These are phyloP conservation scores for Dromas ardeola DNA, from an alignment of 2,113 vertebrate species.

Conservation along the genomic window DNA sequence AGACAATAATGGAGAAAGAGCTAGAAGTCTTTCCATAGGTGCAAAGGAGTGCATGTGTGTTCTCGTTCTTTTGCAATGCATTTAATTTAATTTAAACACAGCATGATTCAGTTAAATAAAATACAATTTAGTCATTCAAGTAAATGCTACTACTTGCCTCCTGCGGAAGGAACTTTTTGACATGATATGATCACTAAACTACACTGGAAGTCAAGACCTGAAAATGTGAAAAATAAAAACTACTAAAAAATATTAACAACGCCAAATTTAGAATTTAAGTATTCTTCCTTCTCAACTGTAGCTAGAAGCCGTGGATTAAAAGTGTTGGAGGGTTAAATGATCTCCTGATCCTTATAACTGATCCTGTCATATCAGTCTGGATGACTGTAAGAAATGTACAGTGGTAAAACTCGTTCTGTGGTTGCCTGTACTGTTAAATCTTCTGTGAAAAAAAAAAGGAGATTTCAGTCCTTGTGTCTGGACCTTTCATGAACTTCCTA, in stretches of 20 bases:
- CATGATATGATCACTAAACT: neutral
- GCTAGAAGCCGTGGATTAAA: neutral
- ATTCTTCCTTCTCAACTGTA: neutral
- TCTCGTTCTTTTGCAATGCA: neutral
- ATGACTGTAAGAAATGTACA: neutral
- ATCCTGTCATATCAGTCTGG: neutral
- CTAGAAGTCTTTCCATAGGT: neutral
- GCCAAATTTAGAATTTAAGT: neutral
- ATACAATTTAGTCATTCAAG: neutral
- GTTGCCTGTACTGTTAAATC: neutral
- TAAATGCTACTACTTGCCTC: neutral
- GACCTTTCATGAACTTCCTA: neutral
- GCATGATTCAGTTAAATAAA: neutral
- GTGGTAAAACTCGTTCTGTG: neutral
- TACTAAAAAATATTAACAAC: neutral
- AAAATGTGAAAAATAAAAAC: neutral
- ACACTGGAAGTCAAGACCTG: neutral
- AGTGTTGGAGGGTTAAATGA: neutral
- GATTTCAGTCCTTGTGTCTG: neutral
- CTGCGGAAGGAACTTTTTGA: neutral
- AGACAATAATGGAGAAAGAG: neutral
- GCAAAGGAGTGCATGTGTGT: neutral
- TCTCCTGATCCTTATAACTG: neutral
- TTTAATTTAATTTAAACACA: neutral
- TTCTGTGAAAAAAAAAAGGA: neutral